These are phyloP conservation scores for Scaptomyza pallida DNA, from an alignment of 1,140 invertebrate species.

Conservation along the genomic window DNA sequence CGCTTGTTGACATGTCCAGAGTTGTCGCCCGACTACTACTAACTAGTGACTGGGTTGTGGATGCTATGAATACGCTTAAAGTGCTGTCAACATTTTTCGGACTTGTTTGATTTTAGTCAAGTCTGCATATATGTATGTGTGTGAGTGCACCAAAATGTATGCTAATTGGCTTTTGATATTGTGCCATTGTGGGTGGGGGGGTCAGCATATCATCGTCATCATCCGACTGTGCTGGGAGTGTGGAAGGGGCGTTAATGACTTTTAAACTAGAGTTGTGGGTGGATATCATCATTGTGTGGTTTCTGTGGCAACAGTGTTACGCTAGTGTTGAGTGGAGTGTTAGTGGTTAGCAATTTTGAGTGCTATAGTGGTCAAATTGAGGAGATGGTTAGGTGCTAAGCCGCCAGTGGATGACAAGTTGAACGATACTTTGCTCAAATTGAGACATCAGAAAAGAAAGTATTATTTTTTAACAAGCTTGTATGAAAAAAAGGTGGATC, in stretches of 20 bases:
- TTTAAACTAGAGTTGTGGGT: constrained; percentile 29
- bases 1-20: constrained; percentile 63
- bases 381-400: neutral
- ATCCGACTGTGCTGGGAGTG: constrained; percentile 17
- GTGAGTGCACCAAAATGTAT: constrained; percentile 65
- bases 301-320: constrained; percentile 22
- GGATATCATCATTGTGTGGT: constrained; percentile 58
- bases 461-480: no score
- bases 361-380: neutral
- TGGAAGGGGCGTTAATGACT: constrained; percentile 42
- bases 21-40: constrained; percentile 21
- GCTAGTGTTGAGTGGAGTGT: constrained; percentile 17
- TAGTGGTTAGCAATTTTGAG: constrained; percentile 23
- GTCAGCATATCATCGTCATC: constrained; percentile 14
- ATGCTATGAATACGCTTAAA: constrained; percentile 72
- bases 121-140: constrained; percentile 6
- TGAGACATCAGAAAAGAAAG: no score
- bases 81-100: constrained; percentile 73
- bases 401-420: constrained; percentile 1
- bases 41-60: constrained; percentile 10
- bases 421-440: neutral
- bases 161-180: constrained; percentile 82
- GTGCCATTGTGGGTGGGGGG: constrained; percentile 41
- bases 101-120: constrained; percentile 73
- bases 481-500: neutral